Conservation (phyloP, 2,888 invertebrate species). For the Drosophila putrida region DNA sequence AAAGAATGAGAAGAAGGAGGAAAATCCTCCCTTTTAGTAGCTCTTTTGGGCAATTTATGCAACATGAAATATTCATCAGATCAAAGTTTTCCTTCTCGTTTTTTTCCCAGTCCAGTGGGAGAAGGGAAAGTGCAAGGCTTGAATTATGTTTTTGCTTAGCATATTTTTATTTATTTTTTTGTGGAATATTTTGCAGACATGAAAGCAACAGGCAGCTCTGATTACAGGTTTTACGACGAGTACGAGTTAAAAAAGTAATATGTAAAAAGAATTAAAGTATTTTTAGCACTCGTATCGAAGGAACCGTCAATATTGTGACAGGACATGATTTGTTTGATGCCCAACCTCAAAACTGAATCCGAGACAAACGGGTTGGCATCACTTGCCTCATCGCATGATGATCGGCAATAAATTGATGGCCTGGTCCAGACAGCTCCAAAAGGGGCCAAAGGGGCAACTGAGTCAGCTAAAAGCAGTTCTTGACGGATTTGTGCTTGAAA, state of each 20-base stretch:
- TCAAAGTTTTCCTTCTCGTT: conserved; percentile 34
- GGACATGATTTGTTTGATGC: conserved; percentile 69
- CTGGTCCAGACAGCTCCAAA: conserved; percentile 30
- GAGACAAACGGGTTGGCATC: conserved; percentile 5
- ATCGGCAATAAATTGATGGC: conserved; percentile 77
- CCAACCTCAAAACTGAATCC: conserved; percentile 17
- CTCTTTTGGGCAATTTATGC: conserved; percentile 62
- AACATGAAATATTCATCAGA: conserved; percentile 79
- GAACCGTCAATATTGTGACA: conserved; percentile 77
- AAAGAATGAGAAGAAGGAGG: neutral
- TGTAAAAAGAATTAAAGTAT: conserved; percentile 26
- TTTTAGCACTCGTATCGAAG: conserved; percentile 56
- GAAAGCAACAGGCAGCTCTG: conserved; percentile 42
- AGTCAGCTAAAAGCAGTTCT: conserved; percentile 73
- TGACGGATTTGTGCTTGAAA: conserved; percentile 46
- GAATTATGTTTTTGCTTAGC: conserved; percentile 38
- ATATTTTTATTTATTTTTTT: conserved; percentile 7
- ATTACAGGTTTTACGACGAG: conserved; percentile 47
- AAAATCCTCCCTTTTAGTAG: neutral
- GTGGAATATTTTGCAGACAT: conserved; percentile 7
- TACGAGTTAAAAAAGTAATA: conserved; percentile 7
- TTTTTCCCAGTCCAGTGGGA: neutral
- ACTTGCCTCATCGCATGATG: conserved; percentile 70
- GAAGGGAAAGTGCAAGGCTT: conserved; percentile 11
- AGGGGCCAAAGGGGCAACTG: conserved; percentile 40